Conservation (phyloP, 2,113 vertebrate genomes). For the Odobenus rosmarus region DNA sequence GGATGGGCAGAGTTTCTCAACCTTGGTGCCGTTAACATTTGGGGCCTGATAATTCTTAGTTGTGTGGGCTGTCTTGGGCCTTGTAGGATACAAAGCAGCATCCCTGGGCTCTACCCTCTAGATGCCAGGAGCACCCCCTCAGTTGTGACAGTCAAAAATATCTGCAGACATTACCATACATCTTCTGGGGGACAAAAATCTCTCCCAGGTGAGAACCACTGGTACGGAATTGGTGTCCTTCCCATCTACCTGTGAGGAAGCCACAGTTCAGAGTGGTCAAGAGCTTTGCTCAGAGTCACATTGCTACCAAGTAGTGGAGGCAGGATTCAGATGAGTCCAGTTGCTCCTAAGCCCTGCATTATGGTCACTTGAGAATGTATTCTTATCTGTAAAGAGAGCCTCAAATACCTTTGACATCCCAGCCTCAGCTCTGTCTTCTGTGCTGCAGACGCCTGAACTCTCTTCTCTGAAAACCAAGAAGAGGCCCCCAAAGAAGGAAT, state of each 20-base stretch:
- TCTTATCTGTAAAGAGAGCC: neutral
- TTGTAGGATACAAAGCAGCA: neutral
- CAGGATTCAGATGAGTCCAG: neutral
- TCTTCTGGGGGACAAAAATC: neutral
- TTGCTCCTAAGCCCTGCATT: neutral
- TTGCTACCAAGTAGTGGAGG: neutral
- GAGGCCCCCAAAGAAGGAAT: neutral
- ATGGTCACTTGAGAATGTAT: neutral
- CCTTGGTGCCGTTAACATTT: neutral
- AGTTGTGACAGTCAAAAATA: neutral
- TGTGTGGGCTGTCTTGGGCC: neutral
- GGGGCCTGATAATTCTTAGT: neutral
- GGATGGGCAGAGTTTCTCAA: neutral
- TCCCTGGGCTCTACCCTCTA: neutral
- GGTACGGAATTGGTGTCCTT: neutral
- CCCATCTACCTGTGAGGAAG: neutral
- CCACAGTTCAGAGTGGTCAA: neutral
- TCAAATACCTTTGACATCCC: neutral
- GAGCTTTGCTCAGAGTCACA: neutral
- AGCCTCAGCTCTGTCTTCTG: neutral
- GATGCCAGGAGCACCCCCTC: neutral
- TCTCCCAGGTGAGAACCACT: neutral
- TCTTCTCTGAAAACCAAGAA: neutral
- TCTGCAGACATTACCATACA: neutral
- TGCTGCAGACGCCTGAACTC: neutral